Base-by-base conservation (phyloP, 2,888 invertebrate genomes). In the Nomada lathburiana region DNA sequence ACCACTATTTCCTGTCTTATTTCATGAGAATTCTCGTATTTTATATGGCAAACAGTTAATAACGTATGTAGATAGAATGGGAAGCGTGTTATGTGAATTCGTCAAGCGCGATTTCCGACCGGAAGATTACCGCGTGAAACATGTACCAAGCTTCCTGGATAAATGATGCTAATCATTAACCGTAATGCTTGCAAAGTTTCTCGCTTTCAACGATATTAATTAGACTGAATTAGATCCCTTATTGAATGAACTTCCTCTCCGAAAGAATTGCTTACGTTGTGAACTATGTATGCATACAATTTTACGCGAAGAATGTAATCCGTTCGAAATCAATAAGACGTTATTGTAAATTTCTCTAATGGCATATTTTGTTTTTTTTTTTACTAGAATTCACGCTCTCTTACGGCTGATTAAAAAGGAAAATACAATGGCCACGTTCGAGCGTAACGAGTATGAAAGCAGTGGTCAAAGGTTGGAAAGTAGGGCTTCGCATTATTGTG, bases 381-480 rank as follows among this genome's bases (percentile, higher is more conserved):
- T 26, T 20, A 11, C 26, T n/a, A 23, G 47, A 26, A 44, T 59
- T 70, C 55, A 16, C 65, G 36, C 26, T 62, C 29, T 26, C 55
- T 23, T 36, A 36, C 53, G 59, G n/a, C n/a, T 72, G 50, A 72
- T 70, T 60, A 50, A 81, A 62, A 68, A 53, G 26, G 20, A 65
- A 50, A 71, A 47, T 67, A 71, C 62, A 73, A 70, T 42, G 73
- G 20, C n/a, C 13, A 50, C 53, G 29, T 68, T 65, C 71, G 73
- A 81, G 81, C 79, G 81, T 82, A 85, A 81, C 84, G 84, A 76
- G 85, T 86, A 88, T 84, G 84, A 86, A 87, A 87, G 83, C 85
- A 69, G 78, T 78, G 91, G 91, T 91, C 91, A 91, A 91, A 91
- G 90, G 90, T 91, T 89, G 82, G 88, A 89, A 90, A 91, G 90